Base-by-base conservation (phyloP, 2,797 vertebrate genomes). In the Lemur catta region DNA sequence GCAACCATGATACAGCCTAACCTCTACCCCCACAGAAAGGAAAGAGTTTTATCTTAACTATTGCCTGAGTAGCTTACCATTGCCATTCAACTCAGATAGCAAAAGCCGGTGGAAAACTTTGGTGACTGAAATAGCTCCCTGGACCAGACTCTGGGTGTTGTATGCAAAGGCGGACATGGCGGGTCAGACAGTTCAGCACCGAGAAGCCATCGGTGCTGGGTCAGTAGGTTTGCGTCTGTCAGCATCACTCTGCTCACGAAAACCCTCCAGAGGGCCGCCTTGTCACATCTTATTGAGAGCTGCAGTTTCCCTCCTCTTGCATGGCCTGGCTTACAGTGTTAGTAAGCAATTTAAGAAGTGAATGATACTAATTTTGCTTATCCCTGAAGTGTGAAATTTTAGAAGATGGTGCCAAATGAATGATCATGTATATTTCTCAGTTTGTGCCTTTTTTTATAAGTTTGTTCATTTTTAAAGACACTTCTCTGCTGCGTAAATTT, bases 301-400 rank as follows among this genome's bases (percentile, higher is more conserved):
- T 30, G 18, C 4, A 2, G 9, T 82, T 89, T 72, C 55, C 78
- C 92, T 92, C 43, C 41, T 67, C 28, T 41, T 52, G 4, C 17
- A 24, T 43, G 94, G 86, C 38, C 86, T 94, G 67, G 75, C 84
- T 92, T 52, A 41, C 59, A 78, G 15, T 79, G 91, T 96, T 95
- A 91, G 86, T 91, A 94, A 95, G 96, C 94, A 90, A 94, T 79
- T 94, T 93, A 94, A 96, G 86, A 92, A 93, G 80, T 0, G 11
- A 97, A 97, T 97, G 93, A 91, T 74, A 96, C 95, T 96, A 94
- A 97, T 97, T 97, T 95, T 97, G 93, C 94, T 97, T 97, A 94
- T 97, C 89, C 59, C 50, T n/a, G 74, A 97, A 95, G 97, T 97
- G 95, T 97, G 96, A 97, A 97, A 86, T 94, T 96, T 96, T 94